Base-by-base conservation (phyloP, 2,113 vertebrate species). In the Malurus elegans region DNA sequence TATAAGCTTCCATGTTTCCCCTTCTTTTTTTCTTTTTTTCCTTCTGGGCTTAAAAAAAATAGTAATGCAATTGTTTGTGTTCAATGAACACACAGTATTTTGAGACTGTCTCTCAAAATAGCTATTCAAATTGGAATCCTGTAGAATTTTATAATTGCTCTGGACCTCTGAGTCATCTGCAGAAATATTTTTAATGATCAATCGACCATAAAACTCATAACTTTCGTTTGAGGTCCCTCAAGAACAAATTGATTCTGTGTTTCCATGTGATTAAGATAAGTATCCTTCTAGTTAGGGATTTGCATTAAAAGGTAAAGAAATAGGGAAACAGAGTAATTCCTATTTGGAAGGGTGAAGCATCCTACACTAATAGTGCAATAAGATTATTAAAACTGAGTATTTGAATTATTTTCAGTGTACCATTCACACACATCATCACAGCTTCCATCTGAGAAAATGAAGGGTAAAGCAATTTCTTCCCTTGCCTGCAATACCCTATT, bases 141-240 rank as follows among this genome's bases (percentile, higher is more conserved):
- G 36, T 50, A 58, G 57, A 87, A 92, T 16, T 54, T 86, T 91
- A 78, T 96, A 95, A 95, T 96, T 96, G 94, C 78, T 95, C 78
- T 97, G 96, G 90, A 96, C 91, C 94, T 62, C 24, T 51, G 91
- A 69, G 93, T 64, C 57, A 67, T 76, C 80, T 79, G 50, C 47
- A 95, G 87, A 93, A 95, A 94, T 82, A 93, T 88, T 96, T 95
- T 97, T 95, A 97, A 97, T 96, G 86, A 96, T 97, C 90, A 86
- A 90, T 88, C 15, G 24, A 93, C 82, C 94, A 79, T 65, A 92
- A 96, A 94, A 44, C 79, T 94, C 79, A 70, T 85, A 93, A 93
- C 15, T 92, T 97, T 96, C 91, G 90, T 82, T 91, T 95, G 70
- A 93, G 58, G 60, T 71, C 90, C 58, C 82, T 97, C 51, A 90